phyloP scores from a whole-genome alignment of 1,140 invertebrate genomes.

The Cotesia typhae region DNA sequence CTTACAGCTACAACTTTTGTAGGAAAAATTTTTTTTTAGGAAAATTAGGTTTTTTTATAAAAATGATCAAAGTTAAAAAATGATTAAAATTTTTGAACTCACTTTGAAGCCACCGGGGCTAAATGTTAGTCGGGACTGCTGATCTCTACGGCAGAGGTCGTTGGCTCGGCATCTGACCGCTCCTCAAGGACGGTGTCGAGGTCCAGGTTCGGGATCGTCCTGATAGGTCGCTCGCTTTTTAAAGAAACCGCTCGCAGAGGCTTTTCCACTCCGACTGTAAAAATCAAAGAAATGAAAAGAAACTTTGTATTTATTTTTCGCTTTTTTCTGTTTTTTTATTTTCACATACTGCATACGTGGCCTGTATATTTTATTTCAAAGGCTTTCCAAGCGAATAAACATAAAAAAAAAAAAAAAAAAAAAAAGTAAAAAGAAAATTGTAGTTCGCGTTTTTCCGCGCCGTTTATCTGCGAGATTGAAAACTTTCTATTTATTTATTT shows the following conservation, averaged over 20 bases:
- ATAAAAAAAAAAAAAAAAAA: too few relatives aligned
- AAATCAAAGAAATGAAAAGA: background rate
- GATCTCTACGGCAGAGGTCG: conserved; percentile 59
- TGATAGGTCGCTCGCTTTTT: conserved; percentile 70
- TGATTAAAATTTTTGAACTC: background rate
- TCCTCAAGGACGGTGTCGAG: conserved; percentile 85
- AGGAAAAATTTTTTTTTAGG: background rate
- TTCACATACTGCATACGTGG: too few relatives aligned
- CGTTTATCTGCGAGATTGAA: too few relatives aligned
- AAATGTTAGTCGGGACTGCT: conserved; percentile 63
- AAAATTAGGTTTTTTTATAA: background rate
- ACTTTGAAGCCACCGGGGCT: conserved; percentile 57
- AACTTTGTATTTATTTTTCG: too few relatives aligned
- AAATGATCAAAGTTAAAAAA: too few relatives aligned
- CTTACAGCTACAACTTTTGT: background rate
- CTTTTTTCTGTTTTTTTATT: too few relatives aligned
- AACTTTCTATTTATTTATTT: too few relatives aligned
- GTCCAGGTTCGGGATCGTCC: conserved; percentile 76
- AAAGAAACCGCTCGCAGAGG: conserved; percentile 73
- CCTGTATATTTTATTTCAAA: too few relatives aligned
- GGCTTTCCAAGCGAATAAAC: too few relatives aligned
- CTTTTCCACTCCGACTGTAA: conserved; percentile 64
- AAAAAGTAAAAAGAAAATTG: too few relatives aligned
- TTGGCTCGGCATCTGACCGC: conserved; percentile 78
- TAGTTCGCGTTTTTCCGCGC: too few relatives aligned